Conservation (phyloP, 2,888 invertebrate genomes). For the Eupithecia pulchellata region DNA sequence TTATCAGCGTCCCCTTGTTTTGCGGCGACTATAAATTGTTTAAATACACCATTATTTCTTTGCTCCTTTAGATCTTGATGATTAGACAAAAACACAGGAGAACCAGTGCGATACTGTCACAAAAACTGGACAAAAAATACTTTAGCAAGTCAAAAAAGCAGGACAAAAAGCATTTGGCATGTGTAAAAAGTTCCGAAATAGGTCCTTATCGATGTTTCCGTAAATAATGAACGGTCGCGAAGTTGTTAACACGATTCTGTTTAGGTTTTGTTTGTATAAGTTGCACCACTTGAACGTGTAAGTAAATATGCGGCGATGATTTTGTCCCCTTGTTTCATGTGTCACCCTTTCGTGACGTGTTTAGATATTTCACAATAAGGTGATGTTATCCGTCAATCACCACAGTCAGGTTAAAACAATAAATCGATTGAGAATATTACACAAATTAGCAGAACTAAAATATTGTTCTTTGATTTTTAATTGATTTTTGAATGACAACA, state of each 20-base stretch:
- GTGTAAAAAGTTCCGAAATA: conserved; percentile 65
- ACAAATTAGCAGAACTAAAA: not conserved
- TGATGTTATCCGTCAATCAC: not conserved
- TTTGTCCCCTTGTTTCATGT: conserved; percentile 20
- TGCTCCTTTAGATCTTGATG: conserved; percentile 79
- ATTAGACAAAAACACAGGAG: conserved; percentile 76
- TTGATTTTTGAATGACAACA: not conserved
- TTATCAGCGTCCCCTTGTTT: conserved; percentile 77
- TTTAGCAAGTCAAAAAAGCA: conserved; percentile 26
- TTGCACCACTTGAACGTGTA: conserved; percentile 13
- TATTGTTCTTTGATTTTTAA: not conserved
- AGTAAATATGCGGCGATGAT: conserved; percentile 2
- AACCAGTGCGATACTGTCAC: conserved; percentile 40
- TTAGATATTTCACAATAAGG: not conserved
- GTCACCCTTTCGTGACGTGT: not conserved
- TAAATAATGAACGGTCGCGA: conserved; percentile 74
- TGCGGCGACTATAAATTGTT: conserved; percentile 79
- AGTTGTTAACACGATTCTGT: conserved; percentile 67
- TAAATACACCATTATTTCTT: conserved; percentile 82
- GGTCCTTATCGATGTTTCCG: conserved; percentile 74
- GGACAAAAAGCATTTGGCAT: conserved; percentile 54
- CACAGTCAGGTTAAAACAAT: not conserved
- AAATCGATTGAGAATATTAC: not conserved
- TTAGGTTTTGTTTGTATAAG: conserved; percentile 34
- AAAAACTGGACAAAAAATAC: conserved; percentile 28